These are phyloP conservation scores for Bombycilla garrulus DNA, from an alignment of 2,113 vertebrate genomes.

Conservation along the genomic window DNA sequence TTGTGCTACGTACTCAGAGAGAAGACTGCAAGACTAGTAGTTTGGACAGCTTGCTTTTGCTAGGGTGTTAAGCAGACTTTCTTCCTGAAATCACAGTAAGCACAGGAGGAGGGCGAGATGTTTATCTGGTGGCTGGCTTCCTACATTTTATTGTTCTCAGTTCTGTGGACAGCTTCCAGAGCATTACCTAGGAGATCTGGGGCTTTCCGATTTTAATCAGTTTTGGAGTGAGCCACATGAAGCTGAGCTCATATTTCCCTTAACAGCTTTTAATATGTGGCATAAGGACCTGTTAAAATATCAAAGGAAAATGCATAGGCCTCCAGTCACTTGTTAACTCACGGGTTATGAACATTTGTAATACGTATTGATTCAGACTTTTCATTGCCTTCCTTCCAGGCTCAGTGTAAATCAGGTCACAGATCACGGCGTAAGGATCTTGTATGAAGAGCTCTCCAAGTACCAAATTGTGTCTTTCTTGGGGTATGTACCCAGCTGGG, in stretches of 20 bases:
- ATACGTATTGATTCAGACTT: background rate
- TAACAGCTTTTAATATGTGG: background rate
- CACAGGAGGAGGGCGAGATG: background rate
- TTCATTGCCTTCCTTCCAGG: slow-evolving; percentile 66
- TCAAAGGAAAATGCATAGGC: background rate
- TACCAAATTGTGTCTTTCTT: slow-evolving; percentile 82
- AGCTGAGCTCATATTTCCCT: background rate
- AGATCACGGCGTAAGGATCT: slow-evolving; percentile 84
- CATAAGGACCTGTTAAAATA: background rate
- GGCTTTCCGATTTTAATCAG: background rate
- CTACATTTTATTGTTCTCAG: background rate
- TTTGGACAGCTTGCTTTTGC: background rate
- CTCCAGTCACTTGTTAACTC: background rate
- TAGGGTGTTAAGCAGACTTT: background rate
- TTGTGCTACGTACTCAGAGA: background rate
- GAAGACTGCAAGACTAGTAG: background rate
- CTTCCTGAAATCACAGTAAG: background rate
- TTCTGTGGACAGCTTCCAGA: background rate
- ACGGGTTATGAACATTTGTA: background rate
- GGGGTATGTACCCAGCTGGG: slow-evolving; percentile 77
- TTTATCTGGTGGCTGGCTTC: background rate
- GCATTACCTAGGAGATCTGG: background rate
- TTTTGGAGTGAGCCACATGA: background rate
- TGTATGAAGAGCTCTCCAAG: slow-evolving; percentile 88
- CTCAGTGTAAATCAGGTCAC: slow-evolving; percentile 91